Percentiles rank a stretch among this genome's conserved stretches.
These are phyloP conservation scores for Papilio xuthus DNA, from an alignment of 1,140 invertebrate species.

Conservation along the genomic window DNA sequence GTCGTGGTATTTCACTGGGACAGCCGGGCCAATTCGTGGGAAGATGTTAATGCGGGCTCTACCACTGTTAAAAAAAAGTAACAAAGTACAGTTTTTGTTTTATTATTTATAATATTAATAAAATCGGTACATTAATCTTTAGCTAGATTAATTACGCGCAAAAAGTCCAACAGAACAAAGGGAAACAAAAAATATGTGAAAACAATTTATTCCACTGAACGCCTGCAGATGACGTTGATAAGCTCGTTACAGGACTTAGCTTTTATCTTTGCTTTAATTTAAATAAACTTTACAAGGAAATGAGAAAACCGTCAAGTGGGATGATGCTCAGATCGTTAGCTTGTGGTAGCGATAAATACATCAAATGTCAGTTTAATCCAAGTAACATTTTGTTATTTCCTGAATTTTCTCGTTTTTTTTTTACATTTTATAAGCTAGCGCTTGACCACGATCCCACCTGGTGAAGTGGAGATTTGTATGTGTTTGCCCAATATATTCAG, in stretches of 20 bases:
- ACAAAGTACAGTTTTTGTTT: background rate
- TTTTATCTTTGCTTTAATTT: constrained; percentile 28
- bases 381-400: background rate
- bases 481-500: too few species aligned
- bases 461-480: too few species aligned
- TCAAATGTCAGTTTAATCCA: constrained; percentile 1
- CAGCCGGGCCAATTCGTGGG: too few species aligned
- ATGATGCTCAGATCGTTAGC: background rate
- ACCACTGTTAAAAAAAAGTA: too few species aligned
- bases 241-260: constrained; percentile 26
- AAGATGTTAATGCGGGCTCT: too few species aligned
- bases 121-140: background rate
- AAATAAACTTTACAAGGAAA: constrained; percentile 28
- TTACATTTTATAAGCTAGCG: too few species aligned
- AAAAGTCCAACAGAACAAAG: constrained; percentile 1
- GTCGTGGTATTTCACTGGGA: too few species aligned
- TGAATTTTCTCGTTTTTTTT: background rate
- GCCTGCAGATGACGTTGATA: constrained; percentile 29
- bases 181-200: constrained; percentile 22
- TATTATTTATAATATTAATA: background rate
- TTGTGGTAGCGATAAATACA: constrained; percentile 10
- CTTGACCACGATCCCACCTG: too few species aligned
- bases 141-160: constrained; percentile 2
- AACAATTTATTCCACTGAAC: constrained; percentile 16
- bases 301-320: constrained; percentile 15